These are phyloP conservation scores for Aphaenogaster floridana DNA, from an alignment of 1,140 invertebrate species.

Conservation along the genomic window DNA sequence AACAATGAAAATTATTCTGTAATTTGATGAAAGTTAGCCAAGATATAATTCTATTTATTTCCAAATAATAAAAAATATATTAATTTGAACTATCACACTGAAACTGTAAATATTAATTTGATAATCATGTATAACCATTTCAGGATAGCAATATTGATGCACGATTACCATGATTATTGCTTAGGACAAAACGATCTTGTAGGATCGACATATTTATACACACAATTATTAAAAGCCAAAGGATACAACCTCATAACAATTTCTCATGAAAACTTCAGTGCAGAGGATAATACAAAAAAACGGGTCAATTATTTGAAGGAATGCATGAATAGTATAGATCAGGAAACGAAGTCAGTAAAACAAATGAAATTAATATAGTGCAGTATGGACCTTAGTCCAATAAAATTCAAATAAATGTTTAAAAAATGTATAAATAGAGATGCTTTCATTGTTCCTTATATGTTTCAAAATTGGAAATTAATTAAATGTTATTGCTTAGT, in stretches of 20 bases:
- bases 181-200: conserved; percentile 36
- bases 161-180: conserved; percentile 45
- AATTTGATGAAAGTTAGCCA: neutral
- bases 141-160: conserved; percentile 50
- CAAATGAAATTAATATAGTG: neutral
- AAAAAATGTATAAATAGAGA: conserved; percentile 20
- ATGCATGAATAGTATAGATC: conserved; percentile 17
- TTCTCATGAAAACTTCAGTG: conserved; percentile 44
- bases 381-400: conserved; percentile 17
- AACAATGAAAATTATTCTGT: conserved; percentile 2
- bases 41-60: neutral
- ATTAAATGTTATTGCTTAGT: conserved; percentile 14
- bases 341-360: neutral
- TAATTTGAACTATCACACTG: neutral
- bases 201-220: conserved; percentile 37
- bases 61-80: neutral
- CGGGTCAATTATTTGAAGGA: neutral
- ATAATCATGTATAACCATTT: neutral
- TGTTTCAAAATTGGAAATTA: conserved; percentile 11
- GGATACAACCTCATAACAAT: conserved; percentile 29
- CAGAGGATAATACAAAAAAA: conserved; percentile 34
- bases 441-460: neutral
- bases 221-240: conserved; percentile 48
- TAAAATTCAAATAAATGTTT: conserved; percentile 48
- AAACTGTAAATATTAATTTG: neutral